Evolutionary conservation across 2,797 vertebrate genomes (phyloP).

Genomic region (Cossypha heuglini): DNA sequence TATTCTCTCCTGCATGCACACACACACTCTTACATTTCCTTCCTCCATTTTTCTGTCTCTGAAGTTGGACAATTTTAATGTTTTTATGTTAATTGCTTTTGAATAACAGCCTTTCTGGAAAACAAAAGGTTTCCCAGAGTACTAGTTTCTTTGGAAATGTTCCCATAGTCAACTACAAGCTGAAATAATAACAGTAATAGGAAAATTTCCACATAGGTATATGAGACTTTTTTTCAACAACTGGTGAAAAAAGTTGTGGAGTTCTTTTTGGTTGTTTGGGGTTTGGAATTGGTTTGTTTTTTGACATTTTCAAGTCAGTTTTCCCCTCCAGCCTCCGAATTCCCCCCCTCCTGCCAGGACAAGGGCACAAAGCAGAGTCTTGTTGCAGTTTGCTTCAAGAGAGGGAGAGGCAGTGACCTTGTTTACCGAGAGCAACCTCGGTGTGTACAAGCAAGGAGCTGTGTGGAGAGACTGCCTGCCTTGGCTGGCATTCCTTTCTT

Average conservation of each 20-base stretch:
- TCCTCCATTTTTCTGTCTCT: constrained; percentile 3
- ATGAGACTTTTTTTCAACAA: not conserved
- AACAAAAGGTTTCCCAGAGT: constrained; percentile 51
- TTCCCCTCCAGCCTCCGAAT: not conserved
- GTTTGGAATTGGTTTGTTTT: not conserved
- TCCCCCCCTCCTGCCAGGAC: not conserved
- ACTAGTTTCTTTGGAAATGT: constrained; percentile 31
- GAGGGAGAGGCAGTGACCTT: not conserved
- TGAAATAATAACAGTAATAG: constrained; percentile 56
- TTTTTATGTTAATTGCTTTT: constrained; percentile 48
- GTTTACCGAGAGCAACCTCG: rapidly evolving
- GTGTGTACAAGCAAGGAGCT: rapidly evolving
- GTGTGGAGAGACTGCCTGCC: not conserved
- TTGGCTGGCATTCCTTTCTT: not conserved
- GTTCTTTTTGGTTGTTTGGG: not conserved
- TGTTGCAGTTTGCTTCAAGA: not conserved
- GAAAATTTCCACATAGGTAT: constrained; percentile 14
- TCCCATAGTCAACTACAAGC: constrained; percentile 40
- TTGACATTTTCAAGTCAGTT: not conserved
- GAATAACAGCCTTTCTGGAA: constrained; percentile 32
- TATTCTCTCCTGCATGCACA: not conserved
- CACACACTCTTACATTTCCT: not conserved
- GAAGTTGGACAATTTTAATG: constrained; percentile 13
- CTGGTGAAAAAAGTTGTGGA: not conserved
- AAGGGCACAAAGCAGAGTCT: not conserved